Base-by-base conservation (phyloP, 2,888 invertebrate species). In the Panzeria rudis region DNA sequence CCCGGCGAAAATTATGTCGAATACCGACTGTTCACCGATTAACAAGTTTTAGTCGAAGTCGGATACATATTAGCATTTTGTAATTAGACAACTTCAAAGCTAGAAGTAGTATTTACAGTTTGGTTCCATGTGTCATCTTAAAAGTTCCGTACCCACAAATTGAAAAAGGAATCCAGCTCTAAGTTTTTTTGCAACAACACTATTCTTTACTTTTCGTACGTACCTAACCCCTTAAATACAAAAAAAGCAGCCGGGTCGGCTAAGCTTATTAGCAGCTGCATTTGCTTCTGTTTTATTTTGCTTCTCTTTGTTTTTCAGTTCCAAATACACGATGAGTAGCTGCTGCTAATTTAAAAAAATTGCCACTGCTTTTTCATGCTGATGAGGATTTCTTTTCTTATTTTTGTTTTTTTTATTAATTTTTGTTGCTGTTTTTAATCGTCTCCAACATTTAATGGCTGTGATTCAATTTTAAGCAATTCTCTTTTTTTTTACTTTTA, bases 381-480 rank as follows among this genome's bases (percentile, higher is more conserved):
- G 29, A 25, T 38, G 80, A 56, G 20, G 59, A 59, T 73, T 66
- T 50, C 56, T 80, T 47, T 47, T 32, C 2, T 75, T 41, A 25
- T 76, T 66, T 47, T 47, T 32, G 1, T 75, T 41, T 17, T 76
- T 66, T 76, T 35, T 35, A 13, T 47, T 35, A 54, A n/a, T 56
- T 52, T 69, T 17, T 20, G 17, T 77, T 66, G 35, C 59, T 52
- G 61, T 23, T 73, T 80, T 84, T 82, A 82, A 75, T 78, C 82
- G 78, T 2, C 52, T 64, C 69, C 73, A 78, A 81, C 52, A 80
- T 85, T 78, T 78, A 77, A 85, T 82, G 82, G 69, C 78, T 78
- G 73, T 82, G 82, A 85, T 85, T 85, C 82, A 82, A 69, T 78
- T 78, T 82, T 64, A 32, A 82, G 78, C 64, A 78, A 82, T 85